These are phyloP conservation scores for Varecia variegata DNA, from an alignment of 2,797 vertebrate genomes.

Conservation along the genomic window DNA sequence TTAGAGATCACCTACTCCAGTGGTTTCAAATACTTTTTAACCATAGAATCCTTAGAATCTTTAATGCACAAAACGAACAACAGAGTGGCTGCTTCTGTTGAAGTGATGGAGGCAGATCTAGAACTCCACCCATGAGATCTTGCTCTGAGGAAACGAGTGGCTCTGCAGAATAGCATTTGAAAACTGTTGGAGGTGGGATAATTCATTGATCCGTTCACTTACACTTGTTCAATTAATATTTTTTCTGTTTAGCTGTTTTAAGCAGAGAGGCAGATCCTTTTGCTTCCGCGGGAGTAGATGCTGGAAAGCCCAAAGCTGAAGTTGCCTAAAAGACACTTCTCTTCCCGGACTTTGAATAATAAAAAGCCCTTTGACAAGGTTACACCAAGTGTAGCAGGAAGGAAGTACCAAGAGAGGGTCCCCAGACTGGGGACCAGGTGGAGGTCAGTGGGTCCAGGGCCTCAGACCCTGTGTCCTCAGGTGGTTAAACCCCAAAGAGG, in stretches of 20 bases:
- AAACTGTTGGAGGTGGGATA: neutral
- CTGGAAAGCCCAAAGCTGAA: neutral
- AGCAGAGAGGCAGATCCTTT: neutral
- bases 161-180: neutral
- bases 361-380: neutral
- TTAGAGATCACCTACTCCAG: neutral
- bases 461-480: neutral
- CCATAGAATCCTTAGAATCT: neutral
- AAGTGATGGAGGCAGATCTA: neutral
- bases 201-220: neutral
- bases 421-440: too few relatives aligned
- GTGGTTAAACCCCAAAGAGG: neutral
- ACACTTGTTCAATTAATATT: neutral
- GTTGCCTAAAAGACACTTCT: neutral
- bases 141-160: neutral
- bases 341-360: neutral
- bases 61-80: neutral
- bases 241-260: neutral
- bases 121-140: neutral
- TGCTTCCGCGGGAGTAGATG: neutral
- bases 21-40: slow-evolving; percentile 34
- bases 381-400: neutral
- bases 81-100: neutral
- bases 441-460: neutral
- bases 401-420: neutral